These are phyloP conservation scores for Anguilla anguilla DNA, from an alignment of 2,797 vertebrate species.

Conservation along the genomic window DNA sequence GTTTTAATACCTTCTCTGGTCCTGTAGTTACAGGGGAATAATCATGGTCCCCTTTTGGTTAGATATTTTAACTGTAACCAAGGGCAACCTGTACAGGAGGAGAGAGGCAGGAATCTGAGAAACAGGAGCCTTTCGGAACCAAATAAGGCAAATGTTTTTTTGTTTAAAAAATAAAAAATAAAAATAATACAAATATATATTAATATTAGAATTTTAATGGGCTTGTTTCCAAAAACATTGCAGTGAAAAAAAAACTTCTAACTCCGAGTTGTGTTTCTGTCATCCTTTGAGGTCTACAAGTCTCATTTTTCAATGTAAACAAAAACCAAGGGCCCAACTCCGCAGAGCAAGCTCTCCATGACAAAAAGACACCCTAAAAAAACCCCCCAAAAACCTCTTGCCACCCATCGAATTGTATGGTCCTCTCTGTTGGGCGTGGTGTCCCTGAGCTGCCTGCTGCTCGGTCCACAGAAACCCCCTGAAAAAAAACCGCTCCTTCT, in stretches of 20 bases:
- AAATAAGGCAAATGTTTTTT: neutral
- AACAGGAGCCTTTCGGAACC: neutral
- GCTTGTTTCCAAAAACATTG: neutral
- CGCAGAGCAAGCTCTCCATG: neutral
- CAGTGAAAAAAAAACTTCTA: neutral
- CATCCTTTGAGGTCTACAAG: neutral
- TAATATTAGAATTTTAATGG: neutral
- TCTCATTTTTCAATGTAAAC: neutral
- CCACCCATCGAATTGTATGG: neutral
- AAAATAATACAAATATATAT: no score
- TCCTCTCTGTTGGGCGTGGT: neutral
- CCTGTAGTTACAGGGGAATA: neutral
- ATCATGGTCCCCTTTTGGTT: neutral
- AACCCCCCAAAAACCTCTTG: neutral
- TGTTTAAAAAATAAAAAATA: no score
- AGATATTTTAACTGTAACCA: constrained; percentile 8
- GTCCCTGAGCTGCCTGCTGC: neutral
- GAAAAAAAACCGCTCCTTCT: neutral
- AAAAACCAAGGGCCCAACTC: neutral
- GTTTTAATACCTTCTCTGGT: neutral
- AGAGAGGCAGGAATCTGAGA: neutral
- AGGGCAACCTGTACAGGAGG: neutral
- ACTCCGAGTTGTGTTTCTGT: neutral
- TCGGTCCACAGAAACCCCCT: neutral
- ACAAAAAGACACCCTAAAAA: no score